Percentiles rank a stretch among this genome's conserved stretches.
phyloP scores from a whole-genome alignment of 2,797 vertebrate species.

The Acanthurus leucopareius region DNA sequence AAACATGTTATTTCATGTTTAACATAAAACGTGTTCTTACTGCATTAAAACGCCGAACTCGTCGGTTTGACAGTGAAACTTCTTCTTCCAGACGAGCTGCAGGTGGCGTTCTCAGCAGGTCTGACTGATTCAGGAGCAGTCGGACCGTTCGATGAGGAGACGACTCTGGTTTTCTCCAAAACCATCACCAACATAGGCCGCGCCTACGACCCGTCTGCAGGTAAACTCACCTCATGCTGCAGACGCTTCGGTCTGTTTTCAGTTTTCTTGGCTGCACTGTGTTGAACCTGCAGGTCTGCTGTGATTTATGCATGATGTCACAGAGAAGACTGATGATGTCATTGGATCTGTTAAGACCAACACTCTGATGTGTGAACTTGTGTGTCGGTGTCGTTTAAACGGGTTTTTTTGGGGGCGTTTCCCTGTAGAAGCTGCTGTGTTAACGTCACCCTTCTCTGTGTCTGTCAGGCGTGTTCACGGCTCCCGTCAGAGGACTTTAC shows the following conservation, averaged over 20 bases:
- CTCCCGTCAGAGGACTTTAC: constrained; percentile 75
- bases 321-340: too few species aligned
- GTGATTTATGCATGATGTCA: too few species aligned
- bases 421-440: too few species aligned
- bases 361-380: too few species aligned
- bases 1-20: too few species aligned
- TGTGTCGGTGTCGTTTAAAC: too few species aligned
- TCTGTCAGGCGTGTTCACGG: constrained; percentile 71
- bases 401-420: too few species aligned
- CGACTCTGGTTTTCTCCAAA: constrained; percentile 74
- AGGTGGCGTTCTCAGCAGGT: constrained; percentile 76
- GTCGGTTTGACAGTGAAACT: background rate
- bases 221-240: constrained; percentile 17
- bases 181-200: constrained; percentile 65
- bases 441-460: too few species aligned
- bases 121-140: constrained; percentile 71
- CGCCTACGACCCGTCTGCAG: constrained; percentile 68
- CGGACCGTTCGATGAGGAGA: constrained; percentile 72
- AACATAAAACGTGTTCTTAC: background rate
- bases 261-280: too few species aligned
- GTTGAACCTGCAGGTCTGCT: too few species aligned
- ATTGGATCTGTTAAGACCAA: too few species aligned
- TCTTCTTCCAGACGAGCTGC: constrained; percentile 46
- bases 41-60: background rate
- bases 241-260: too few species aligned